phyloP scores from a whole-genome alignment of 2,113 vertebrate genomes.

The Onychorhynchus coronatus region DNA sequence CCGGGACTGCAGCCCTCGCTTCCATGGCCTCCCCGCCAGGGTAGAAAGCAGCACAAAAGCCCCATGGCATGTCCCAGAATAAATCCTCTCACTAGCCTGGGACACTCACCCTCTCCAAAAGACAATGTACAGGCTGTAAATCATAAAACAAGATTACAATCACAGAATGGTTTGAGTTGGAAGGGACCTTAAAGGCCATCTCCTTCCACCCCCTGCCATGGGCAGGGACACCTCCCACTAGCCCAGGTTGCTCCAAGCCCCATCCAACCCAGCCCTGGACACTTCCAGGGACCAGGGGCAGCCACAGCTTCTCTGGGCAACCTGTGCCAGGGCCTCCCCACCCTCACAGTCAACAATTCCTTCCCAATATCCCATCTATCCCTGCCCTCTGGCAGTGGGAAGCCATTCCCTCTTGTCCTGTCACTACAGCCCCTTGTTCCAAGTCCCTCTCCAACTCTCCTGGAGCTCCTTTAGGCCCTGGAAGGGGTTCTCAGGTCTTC shows the following conservation, averaged over 20 bases:
- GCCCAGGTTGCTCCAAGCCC: not conserved
- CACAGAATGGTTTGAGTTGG: not conserved
- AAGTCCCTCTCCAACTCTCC: not conserved
- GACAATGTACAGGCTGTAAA: rapidly evolving
- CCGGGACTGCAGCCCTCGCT: not conserved
- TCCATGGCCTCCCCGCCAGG: not conserved
- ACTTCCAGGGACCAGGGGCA: not conserved
- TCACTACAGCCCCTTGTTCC: not conserved
- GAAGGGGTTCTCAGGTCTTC: not conserved
- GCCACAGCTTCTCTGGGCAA: not conserved
- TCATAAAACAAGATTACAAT: rapidly evolving
- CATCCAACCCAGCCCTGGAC: rapidly evolving
- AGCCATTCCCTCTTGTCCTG: not conserved
- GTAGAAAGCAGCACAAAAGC: not conserved
- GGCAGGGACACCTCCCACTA: rapidly evolving
- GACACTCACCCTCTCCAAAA: not conserved
- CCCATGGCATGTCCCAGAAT: not conserved
- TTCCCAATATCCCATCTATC: not conserved
- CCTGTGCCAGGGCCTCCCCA: not conserved
- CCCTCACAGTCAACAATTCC: not conserved
- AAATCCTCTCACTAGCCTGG: not conserved
- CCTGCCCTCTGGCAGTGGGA: not conserved
- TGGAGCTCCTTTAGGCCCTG: not conserved
- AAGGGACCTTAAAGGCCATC: rapidly evolving
- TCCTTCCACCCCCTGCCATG: rapidly evolving